Percentiles rank a stretch among this genome's conserved stretches.
phyloP scores from a whole-genome alignment of 2,797 vertebrate genomes.

The Smutsia temminckii region DNA sequence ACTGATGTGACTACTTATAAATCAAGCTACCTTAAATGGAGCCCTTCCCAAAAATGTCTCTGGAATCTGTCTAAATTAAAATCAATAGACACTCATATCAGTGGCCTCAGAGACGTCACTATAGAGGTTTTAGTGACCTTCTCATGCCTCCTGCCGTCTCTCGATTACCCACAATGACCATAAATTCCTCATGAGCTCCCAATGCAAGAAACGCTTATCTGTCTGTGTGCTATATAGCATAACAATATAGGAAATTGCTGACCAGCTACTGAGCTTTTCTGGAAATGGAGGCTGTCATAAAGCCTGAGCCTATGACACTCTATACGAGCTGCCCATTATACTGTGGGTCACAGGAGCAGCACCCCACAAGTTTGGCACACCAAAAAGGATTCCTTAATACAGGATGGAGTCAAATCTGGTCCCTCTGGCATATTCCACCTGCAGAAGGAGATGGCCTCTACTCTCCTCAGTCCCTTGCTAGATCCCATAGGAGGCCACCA shows the following conservation, averaged over 20 bases:
- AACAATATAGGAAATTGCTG: not conserved
- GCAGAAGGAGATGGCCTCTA: not conserved
- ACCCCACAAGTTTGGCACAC: not conserved
- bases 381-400: not conserved
- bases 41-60: not conserved
- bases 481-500: not conserved
- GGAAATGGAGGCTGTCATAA: not conserved
- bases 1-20: not conserved
- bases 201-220: not conserved
- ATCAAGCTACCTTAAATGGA: not conserved
- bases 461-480: not conserved
- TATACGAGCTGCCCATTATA: not conserved
- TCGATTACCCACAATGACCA: not conserved
- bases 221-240: not conserved
- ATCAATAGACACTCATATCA: no score
- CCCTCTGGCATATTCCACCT: not conserved
- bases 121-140: not conserved
- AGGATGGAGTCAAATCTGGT: not conserved
- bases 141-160: not conserved
- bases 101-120: not conserved
- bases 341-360: not conserved
- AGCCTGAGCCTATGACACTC: not conserved
- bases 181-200: not conserved
- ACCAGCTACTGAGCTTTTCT: not conserved
- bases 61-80: not conserved